Conservation (phyloP, 2,888 invertebrate genomes). For the Catonia carolina region DNA sequence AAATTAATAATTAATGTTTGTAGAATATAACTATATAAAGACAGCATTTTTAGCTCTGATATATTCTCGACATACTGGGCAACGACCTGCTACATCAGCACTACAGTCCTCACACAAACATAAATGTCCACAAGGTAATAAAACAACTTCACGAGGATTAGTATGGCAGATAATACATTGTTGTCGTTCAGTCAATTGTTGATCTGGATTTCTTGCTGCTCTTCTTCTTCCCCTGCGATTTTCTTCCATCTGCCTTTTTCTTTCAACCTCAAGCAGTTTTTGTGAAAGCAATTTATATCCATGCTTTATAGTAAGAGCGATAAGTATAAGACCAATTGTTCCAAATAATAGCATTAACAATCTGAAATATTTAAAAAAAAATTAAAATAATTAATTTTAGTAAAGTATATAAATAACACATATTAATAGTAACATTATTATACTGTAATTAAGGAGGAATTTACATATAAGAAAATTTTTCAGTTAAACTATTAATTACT, state of each 20-base stretch:
- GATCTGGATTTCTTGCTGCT: slow-evolving; percentile 49
- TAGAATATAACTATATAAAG: slow-evolving; percentile 29
- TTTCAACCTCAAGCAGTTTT: slow-evolving; percentile 49
- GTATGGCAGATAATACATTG: slow-evolving; percentile 79
- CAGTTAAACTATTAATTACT: too few relatives aligned
- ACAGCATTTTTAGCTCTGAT: slow-evolving; percentile 28
- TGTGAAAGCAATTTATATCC: slow-evolving; percentile 51
- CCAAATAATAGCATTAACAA: slow-evolving; percentile 50
- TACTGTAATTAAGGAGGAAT: too few relatives aligned
- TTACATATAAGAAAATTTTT: too few relatives aligned
- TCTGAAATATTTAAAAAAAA: slow-evolving; percentile 49
- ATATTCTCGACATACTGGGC: slow-evolving; percentile 62
- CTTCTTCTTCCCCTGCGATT: slow-evolving; percentile 60
- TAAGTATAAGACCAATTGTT: slow-evolving; percentile 48
- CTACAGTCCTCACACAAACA: slow-evolving; percentile 84
- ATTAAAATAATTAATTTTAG: too few relatives aligned
- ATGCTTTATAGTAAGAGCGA: slow-evolving; percentile 46
- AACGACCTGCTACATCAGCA: slow-evolving; percentile 58
- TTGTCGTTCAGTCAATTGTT: slow-evolving; percentile 57
- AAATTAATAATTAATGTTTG: too few relatives aligned
- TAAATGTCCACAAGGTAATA: slow-evolving; percentile 85
- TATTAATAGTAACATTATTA: too few relatives aligned
- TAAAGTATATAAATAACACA: too few relatives aligned
- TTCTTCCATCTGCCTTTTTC: slow-evolving; percentile 49
- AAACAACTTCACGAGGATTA: slow-evolving; percentile 77